Percentiles rank a stretch among this genome's conserved stretches.
Evolutionary conservation across 2,888 invertebrate species (phyloP).

Genomic region (Erynnis tages): DNA sequence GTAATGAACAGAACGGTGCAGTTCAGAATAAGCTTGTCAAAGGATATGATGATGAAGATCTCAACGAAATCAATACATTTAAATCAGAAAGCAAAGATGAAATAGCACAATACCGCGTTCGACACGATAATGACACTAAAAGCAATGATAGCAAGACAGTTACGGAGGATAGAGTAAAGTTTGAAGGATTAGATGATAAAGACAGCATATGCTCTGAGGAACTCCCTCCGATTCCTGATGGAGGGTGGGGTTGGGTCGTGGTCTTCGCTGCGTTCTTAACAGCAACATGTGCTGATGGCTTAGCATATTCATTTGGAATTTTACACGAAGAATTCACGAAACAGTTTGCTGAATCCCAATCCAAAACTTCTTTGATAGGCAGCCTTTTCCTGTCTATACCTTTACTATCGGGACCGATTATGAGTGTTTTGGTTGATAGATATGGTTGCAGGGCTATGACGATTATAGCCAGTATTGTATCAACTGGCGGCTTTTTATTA

Average conservation of each 20-base stretch:
- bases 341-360: slow-evolving; percentile 89
- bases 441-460: slow-evolving; percentile 90
- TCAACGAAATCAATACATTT: slow-evolving; percentile 62
- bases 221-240: slow-evolving; percentile 86
- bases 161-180: slow-evolving; percentile 65
- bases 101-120: slow-evolving; percentile 40
- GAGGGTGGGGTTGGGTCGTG: slow-evolving; percentile 95
- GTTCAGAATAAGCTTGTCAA: slow-evolving; percentile 32
- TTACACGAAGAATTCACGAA: slow-evolving; percentile 90
- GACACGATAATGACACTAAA: slow-evolving; percentile 36
- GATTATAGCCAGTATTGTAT: slow-evolving; percentile 86
- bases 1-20: slow-evolving; percentile 26
- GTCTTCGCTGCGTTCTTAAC: slow-evolving; percentile 91
- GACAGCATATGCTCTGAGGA: slow-evolving; percentile 70
- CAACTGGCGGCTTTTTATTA: slow-evolving; percentile 87
- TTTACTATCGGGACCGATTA: slow-evolving; percentile 89
- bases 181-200: slow-evolving; percentile 69
- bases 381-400: slow-evolving; percentile 95
- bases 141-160: slow-evolving; percentile 39
- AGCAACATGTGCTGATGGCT: slow-evolving; percentile 95
- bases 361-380: slow-evolving; percentile 93
- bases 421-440: slow-evolving; percentile 91
- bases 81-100: slow-evolving; percentile 51
- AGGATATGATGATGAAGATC: slow-evolving; percentile 43
- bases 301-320: slow-evolving; percentile 95